Evolutionary conservation across 2,888 invertebrate genomes (phyloP).

Genomic region (Cryptophagus acutangulus): DNA sequence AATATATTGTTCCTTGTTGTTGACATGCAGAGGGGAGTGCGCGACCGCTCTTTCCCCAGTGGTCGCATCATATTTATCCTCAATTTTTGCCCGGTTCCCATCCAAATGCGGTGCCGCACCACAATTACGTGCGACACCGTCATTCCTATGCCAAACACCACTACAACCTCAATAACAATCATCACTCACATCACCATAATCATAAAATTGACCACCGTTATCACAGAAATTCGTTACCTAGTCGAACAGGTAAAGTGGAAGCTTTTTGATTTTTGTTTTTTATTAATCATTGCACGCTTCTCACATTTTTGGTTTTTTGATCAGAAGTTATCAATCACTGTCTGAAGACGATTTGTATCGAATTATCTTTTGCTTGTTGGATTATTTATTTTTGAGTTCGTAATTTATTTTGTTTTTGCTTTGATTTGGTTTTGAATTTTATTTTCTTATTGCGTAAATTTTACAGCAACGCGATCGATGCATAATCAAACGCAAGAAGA

Average conservation of each 20-base stretch:
- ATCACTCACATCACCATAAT: constrained; percentile 58
- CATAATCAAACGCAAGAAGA: constrained; percentile 62
- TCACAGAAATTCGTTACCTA: constrained; percentile 57
- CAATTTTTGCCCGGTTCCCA: constrained; percentile 90
- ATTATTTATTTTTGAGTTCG: constrained; percentile 6
- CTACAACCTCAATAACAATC: constrained; percentile 58
- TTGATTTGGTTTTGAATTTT: background rate
- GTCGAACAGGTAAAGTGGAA: constrained; percentile 54
- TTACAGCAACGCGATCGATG: constrained; percentile 36
- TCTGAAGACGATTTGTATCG: constrained; percentile 2
- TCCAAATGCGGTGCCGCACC: constrained; percentile 62
- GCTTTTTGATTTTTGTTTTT: constrained; percentile 14
- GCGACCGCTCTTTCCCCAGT: constrained; percentile 87
- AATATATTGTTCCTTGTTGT: constrained; percentile 26
- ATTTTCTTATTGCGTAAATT: background rate
- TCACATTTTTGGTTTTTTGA: background rate
- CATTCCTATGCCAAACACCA: constrained; percentile 54
- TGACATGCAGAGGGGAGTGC: constrained; percentile 53
- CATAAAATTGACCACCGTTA: constrained; percentile 56
- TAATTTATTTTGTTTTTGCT: constrained; percentile 1
- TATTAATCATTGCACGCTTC: constrained; percentile 2
- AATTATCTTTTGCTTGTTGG: constrained; percentile 1
- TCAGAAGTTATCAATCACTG: constrained; percentile 1
- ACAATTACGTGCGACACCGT: constrained; percentile 43
- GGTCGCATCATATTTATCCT: constrained; percentile 92